Conservation (phyloP, 2,113 vertebrate genomes). For the Xenopus borealis region DNA sequence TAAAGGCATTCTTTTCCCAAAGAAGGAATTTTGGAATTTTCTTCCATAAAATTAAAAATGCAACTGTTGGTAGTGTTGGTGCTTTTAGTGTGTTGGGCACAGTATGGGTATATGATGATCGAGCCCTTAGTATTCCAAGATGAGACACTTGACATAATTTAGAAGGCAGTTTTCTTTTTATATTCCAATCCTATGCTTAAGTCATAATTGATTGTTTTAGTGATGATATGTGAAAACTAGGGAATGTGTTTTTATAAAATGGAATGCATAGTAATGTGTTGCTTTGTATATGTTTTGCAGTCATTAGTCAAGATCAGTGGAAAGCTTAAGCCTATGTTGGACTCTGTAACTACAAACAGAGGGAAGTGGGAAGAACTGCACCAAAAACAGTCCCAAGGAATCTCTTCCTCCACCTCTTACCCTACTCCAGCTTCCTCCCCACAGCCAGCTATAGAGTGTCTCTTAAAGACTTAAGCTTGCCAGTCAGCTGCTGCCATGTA, state of each 20-base stretch:
- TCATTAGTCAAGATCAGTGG: constrained; percentile 87
- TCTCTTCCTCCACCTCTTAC: constrained; percentile 35
- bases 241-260: not conserved
- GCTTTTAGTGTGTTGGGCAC: no score
- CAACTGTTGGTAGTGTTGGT: no score
- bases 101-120: no score
- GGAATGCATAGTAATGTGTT: constrained; percentile 7
- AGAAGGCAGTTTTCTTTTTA: no score
- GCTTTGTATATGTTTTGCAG: constrained; percentile 56
- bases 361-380: constrained; percentile 90
- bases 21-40: no score
- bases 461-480: constrained; percentile 54
- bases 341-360: constrained; percentile 83
- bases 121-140: no score
- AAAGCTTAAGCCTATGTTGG: constrained; percentile 93
- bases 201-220: no score
- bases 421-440: constrained; percentile 49
- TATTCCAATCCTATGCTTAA: no score
- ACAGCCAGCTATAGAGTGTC: constrained; percentile 48
- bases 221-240: no score
- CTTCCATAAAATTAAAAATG: no score
- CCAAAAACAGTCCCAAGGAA: constrained; percentile 61
- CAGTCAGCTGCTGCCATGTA: constrained; percentile 8
- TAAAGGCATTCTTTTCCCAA: no score
- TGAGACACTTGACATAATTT: no score